A percentile compares a stretch with the other conserved stretches of the same genome.
Evolutionary conservation across 2,797 vertebrate genomes (phyloP).

Genomic region (Acanthopagrus latus): DNA sequence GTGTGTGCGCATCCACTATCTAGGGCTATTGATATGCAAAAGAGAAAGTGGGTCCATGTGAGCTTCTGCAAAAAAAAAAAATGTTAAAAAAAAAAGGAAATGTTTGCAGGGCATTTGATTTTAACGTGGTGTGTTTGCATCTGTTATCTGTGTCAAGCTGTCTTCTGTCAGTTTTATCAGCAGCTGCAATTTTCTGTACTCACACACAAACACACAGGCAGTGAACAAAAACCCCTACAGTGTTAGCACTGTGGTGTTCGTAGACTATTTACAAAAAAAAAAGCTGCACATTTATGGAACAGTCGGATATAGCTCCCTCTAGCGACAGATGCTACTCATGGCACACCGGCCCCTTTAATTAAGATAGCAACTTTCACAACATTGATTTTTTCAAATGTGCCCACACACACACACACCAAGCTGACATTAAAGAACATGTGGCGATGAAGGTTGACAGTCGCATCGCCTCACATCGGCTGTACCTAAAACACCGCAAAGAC

Average conservation of each 20-base stretch:
- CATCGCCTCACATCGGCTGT: too few relatives aligned
- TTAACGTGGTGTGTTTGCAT: slow-evolving; percentile 51
- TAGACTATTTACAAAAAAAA: slow-evolving; percentile 50
- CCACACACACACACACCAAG: too few relatives aligned
- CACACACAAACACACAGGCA: slow-evolving; percentile 11
- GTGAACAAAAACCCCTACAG: slow-evolving; percentile 19
- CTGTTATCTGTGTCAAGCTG: slow-evolving; percentile 58
- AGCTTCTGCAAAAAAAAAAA: slow-evolving; percentile 33
- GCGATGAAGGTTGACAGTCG: too few relatives aligned
- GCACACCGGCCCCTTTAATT: slow-evolving; percentile 1
- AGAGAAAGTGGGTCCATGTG: slow-evolving; percentile 57
- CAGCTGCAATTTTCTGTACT: slow-evolving; percentile 12
- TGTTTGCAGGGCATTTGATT: slow-evolving; percentile 64
- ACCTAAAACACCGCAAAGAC: too few relatives aligned
- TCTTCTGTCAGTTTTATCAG: slow-evolving; percentile 43
- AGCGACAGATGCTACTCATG: slow-evolving; percentile 20
- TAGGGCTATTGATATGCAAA: slow-evolving; percentile 77
- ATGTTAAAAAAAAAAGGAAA: too few relatives aligned
- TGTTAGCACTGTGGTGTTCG: slow-evolving; percentile 33
- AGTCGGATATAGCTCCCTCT: slow-evolving; percentile 36
- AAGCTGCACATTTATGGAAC: slow-evolving; percentile 20
- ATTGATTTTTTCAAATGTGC: too few relatives aligned
- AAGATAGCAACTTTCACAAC: background rate
- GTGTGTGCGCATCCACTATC: slow-evolving; percentile 60
- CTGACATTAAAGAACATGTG: too few relatives aligned